These are phyloP conservation scores for rat (Rattus norvegicus) DNA, from an alignment of 2,113 vertebrate species.

Conservation along the genomic window DNA sequence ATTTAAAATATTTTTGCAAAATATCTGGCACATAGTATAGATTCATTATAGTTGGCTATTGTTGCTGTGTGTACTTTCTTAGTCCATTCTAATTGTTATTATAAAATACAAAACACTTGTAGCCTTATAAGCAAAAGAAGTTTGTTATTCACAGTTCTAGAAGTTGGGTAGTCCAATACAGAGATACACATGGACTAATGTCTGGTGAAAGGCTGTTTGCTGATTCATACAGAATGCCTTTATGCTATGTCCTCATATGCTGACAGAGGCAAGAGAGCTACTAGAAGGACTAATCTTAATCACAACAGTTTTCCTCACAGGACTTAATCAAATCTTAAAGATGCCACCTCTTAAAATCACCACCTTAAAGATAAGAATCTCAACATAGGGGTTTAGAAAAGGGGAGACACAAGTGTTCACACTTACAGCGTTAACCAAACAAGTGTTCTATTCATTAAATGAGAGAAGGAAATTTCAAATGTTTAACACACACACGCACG, in stretches of 20 bases:
- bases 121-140: background rate
- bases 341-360: background rate
- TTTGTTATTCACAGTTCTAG: background rate
- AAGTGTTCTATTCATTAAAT: background rate
- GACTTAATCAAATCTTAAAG: background rate
- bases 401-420: background rate
- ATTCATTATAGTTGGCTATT: background rate
- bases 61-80: background rate
- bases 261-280: background rate
- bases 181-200: background rate
- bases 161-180: background rate
- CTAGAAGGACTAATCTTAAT: background rate
- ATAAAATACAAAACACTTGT: background rate
- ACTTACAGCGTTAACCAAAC: background rate
- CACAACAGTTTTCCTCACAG: background rate
- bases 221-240: background rate
- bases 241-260: background rate
- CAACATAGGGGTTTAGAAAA: background rate
- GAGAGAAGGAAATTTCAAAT: background rate
- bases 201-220: background rate
- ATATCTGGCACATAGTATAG: background rate
- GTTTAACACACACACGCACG: too few relatives aligned
- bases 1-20: constrained; percentile 16
- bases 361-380: background rate
- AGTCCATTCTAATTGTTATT: background rate